A percentile compares a stretch with the other conserved stretches of the same genome.
phyloP scores from a whole-genome alignment of 1,140 invertebrate species.

The Rhyacophila brunnea region DNA sequence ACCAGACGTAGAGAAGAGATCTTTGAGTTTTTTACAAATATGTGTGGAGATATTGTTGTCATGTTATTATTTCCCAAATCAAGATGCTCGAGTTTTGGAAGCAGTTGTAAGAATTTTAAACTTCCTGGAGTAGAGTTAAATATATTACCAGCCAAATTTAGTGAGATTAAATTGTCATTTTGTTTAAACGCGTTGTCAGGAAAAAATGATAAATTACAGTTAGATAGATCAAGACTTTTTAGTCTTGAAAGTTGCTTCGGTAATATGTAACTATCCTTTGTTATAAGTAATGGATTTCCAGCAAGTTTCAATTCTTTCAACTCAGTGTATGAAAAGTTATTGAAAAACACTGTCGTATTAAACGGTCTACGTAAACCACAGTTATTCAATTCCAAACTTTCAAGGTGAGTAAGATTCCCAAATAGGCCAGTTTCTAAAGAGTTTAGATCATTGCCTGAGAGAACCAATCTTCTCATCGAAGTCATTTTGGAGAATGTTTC shows the following conservation, averaged over 20 bases:
- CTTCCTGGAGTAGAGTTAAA: conserved; percentile 51
- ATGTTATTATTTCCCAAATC: conserved; percentile 67
- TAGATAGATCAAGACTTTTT: conserved; percentile 63
- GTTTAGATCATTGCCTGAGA: conserved; percentile 67
- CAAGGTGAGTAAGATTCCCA: conserved; percentile 64
- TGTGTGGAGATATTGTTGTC: conserved; percentile 56
- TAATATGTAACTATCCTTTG: conserved; percentile 57
- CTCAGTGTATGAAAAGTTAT: conserved; percentile 62
- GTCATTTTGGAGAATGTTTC: conserved; percentile 71
- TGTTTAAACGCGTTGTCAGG: conserved; percentile 62
- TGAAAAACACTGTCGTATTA: conserved; percentile 67
- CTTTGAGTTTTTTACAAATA: conserved; percentile 58
- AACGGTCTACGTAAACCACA: conserved; percentile 64
- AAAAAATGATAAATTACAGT: conserved; percentile 62
- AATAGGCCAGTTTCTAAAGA: conserved; percentile 69
- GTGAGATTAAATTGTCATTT: conserved; percentile 61
- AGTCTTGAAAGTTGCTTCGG: conserved; percentile 64
- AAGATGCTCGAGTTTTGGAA: conserved; percentile 61
- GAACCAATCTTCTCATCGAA: conserved; percentile 61
- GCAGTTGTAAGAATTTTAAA: conserved; percentile 57
- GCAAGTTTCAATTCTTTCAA: conserved; percentile 67
- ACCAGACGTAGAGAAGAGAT: conserved; percentile 62
- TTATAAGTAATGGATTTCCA: conserved; percentile 65
- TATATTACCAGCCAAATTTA: conserved; percentile 63
- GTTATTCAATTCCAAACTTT: conserved; percentile 66